phyloP scores from a whole-genome alignment of 2,888 invertebrate species.

The Chrysolina americana region DNA sequence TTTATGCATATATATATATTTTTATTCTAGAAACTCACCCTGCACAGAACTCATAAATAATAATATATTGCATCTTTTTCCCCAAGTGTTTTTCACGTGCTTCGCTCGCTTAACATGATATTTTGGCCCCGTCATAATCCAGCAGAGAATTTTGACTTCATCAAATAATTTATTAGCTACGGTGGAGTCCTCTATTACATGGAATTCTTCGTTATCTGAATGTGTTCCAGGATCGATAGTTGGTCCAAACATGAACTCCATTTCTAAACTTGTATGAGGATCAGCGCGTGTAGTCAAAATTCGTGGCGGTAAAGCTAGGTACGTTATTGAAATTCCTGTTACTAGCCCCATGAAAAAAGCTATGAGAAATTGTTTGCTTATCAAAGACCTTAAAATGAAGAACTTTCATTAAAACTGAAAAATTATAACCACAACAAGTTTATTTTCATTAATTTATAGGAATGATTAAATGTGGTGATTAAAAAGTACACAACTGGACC shows the following conservation, averaged over 20 bases:
- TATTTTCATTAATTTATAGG: too few species aligned
- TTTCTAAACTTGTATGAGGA: constrained; percentile 58
- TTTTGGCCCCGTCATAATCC: constrained; percentile 95
- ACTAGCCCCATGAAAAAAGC: constrained; percentile 81
- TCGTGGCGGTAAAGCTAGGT: constrained; percentile 69
- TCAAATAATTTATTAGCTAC: constrained; percentile 82
- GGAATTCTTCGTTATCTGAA: constrained; percentile 62
- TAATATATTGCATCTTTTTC: constrained; percentile 89
- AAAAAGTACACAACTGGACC: too few species aligned
- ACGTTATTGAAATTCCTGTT: constrained; percentile 84
- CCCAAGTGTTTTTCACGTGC: constrained; percentile 98
- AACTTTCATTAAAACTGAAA: neutral
- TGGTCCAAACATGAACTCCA: constrained; percentile 59
- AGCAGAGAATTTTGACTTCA: constrained; percentile 91
- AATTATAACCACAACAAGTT: too few species aligned
- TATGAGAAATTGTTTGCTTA: constrained; percentile 80
- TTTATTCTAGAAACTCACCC: constrained; percentile 70
- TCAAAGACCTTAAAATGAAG: constrained; percentile 62
- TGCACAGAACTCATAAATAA: constrained; percentile 88
- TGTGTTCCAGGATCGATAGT: constrained; percentile 60
- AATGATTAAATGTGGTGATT: too few species aligned
- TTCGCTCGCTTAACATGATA: constrained; percentile 92
- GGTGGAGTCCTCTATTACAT: constrained; percentile 72
- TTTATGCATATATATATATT: too few species aligned
- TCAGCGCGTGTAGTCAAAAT: constrained; percentile 64